phyloP scores from a whole-genome alignment of 2,797 vertebrate genomes.

The Coranthus polyacanthus region DNA sequence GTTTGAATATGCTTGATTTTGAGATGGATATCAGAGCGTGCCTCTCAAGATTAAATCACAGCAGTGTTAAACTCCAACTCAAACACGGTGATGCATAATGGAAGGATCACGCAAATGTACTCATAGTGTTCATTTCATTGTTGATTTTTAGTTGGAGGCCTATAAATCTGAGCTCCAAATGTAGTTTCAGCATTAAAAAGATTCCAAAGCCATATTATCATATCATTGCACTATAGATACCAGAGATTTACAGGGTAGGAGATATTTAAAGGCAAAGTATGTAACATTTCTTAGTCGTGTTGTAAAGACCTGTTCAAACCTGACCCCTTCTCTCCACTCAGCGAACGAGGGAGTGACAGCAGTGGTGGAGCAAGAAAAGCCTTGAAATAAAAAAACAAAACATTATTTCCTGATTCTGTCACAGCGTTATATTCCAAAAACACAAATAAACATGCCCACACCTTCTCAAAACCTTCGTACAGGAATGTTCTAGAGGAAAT shows the following conservation, averaged over 20 bases:
- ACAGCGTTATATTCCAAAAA: too few species aligned
- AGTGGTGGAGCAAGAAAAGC: too few species aligned
- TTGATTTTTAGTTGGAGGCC: slow-evolving; percentile 34
- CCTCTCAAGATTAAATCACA: slow-evolving; percentile 66
- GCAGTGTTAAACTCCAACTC: slow-evolving; percentile 38
- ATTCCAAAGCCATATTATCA: slow-evolving; percentile 10
- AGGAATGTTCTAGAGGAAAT: too few species aligned
- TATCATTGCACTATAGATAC: not conserved
- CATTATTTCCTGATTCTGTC: too few species aligned
- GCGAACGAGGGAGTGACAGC: too few species aligned
- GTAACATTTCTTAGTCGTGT: too few species aligned
- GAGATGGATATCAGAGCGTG: slow-evolving; percentile 65
- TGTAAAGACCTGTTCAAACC: too few species aligned
- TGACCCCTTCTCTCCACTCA: too few species aligned
- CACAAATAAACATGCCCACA: too few species aligned
- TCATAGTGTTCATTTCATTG: slow-evolving; percentile 37
- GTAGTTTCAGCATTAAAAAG: slow-evolving; percentile 2
- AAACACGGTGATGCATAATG: slow-evolving; percentile 39
- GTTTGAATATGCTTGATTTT: slow-evolving; percentile 71
- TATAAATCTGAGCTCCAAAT: slow-evolving; percentile 26
- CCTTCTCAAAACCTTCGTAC: too few species aligned
- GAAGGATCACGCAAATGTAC: slow-evolving; percentile 41
- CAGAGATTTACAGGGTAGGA: not conserved
- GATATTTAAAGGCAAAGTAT: too few species aligned
- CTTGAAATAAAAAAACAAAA: too few species aligned